Evolutionary conservation across 2,888 invertebrate species (phyloP), one percentile per base, ranked within the genome.

Genomic region (Portevinia maculata): DNA sequence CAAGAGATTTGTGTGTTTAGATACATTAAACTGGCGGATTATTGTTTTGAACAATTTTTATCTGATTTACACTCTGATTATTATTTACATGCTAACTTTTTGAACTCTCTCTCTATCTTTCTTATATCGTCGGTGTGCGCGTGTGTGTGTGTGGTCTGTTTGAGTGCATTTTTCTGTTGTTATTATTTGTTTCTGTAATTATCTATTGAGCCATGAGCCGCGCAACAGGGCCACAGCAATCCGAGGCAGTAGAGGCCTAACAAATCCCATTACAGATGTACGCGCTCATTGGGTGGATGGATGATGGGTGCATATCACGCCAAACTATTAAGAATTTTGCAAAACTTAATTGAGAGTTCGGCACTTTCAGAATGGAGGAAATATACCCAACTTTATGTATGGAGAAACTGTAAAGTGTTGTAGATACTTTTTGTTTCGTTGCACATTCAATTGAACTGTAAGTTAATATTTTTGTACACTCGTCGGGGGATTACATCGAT

Each of bases 1-100:
- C 62, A 21, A 53, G 44, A 73, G 71, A 71, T 71, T 48, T 71
- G 15, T 50, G 60, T 59, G 32, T 67, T 71, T 55, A 73, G 78
- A 78, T 78, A 83, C 62, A 19, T 50, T 65, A 55, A 78, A 73
- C 65, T 55, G 78, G 1, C 55, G 62, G 78, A 83, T 83, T 83
- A 78, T 83, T 73, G 78, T 73, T 75, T 73, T 59, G 48, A 76
- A 59, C 39, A 59, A 64, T 41, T 70, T 53, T 78, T 83, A 83
- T 78, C 78, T 67, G 83, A 83, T 83, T 78, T 83, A 78, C 83
- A 83, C 62, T 83, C 78, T 78, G 83, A 76, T 83, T 76, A 62
- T 13, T 62, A 81, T 76, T 76, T 76, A 59, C 83, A 83, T 78
- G 78, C 67, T 59, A 60, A 55, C 60, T 32, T n/a, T 50, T 34